Evolutionary conservation across 2,113 vertebrate species (phyloP), one percentile per base, ranked within the genome.

Genomic region (Cnemophilus loriae): DNA sequence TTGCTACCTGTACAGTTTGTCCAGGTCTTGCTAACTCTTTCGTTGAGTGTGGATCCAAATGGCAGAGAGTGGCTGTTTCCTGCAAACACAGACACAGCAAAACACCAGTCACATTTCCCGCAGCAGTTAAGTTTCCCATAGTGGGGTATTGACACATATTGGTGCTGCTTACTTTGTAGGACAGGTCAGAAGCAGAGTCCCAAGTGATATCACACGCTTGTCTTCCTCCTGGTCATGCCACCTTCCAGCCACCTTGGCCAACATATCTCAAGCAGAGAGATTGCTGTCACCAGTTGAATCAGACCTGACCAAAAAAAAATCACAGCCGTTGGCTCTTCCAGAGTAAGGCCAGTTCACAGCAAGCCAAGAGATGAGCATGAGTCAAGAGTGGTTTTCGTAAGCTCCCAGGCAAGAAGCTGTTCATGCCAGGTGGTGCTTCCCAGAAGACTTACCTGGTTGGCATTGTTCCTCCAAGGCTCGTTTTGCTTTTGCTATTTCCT

Each of bases 201-300:
- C 0, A 0, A 47, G 37, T 23, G 24, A 82, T 3, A 6, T 10
- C 24, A 10, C 4, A 4, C 52, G 44, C 44, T 84, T 71, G 13
- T 56, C 32, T 44, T 89, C 56, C 68, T 92, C 69, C 47, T 26
- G 27, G 33, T 81, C 16, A 21, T 6, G 22, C 28, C 42, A 81
- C 11, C 27, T 27, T 79, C 35, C 61, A 89, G n/a, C 14, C 33
- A 46, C 28, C 22, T 33, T 41, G 49, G 64, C 27, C 39, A 52
- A 32, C 16, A 10, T 19, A 89, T 10, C 24, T 53, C 7, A 6
- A 57, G 55, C 68, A 81, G 19, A 61, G 20, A 77, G 55, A 68
- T 17, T 44, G 27, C 23, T 82, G 22, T 60, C 7, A 2, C 32
- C 46, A 76, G 17, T 10, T 71, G 70, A 69, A 47, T 65, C 41